phyloP scores from a whole-genome alignment of 2,888 invertebrate genomes.

The Drosophila seclusa region DNA sequence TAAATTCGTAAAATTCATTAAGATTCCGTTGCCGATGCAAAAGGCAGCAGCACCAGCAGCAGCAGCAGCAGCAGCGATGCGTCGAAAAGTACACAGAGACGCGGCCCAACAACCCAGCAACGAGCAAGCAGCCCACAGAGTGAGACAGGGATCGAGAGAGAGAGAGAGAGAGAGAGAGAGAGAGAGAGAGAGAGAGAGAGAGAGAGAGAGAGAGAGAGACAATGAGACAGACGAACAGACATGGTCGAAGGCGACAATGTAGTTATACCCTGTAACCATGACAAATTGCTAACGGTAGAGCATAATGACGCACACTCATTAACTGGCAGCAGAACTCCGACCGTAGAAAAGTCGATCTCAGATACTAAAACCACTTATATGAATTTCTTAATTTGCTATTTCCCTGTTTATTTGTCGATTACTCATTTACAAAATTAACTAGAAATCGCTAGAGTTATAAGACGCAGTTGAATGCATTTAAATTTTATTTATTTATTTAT shows the following conservation, averaged over 20 bases:
- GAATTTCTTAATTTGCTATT: background rate
- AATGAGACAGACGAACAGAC: slow-evolving; percentile 15
- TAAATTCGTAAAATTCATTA: slow-evolving; percentile 81
- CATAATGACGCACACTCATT: background rate
- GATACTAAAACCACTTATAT: background rate
- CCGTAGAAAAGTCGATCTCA: background rate
- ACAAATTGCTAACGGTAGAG: background rate
- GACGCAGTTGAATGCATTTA: background rate
- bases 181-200: slow-evolving; percentile 3
- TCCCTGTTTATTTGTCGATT: background rate
- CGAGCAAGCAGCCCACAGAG: slow-evolving; percentile 30
- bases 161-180: slow-evolving; percentile 1
- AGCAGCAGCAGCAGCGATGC: slow-evolving; percentile 19
- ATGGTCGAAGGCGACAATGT: slow-evolving; percentile 62
- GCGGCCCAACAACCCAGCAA: slow-evolving; percentile 16
- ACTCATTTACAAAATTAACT: background rate
- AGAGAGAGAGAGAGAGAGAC: slow-evolving; percentile 2
- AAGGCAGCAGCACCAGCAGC: slow-evolving; percentile 36
- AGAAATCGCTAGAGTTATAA: background rate
- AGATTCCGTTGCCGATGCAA: slow-evolving; percentile 79
- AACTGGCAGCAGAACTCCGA: background rate
- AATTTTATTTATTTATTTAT: background rate
- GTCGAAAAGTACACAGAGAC: slow-evolving; percentile 27
- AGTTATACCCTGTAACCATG: slow-evolving; percentile 31
- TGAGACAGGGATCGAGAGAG: slow-evolving; percentile 2